These are phyloP conservation scores for Limnothrissa miodon DNA, from an alignment of 2,113 vertebrate species.

Conservation along the genomic window DNA sequence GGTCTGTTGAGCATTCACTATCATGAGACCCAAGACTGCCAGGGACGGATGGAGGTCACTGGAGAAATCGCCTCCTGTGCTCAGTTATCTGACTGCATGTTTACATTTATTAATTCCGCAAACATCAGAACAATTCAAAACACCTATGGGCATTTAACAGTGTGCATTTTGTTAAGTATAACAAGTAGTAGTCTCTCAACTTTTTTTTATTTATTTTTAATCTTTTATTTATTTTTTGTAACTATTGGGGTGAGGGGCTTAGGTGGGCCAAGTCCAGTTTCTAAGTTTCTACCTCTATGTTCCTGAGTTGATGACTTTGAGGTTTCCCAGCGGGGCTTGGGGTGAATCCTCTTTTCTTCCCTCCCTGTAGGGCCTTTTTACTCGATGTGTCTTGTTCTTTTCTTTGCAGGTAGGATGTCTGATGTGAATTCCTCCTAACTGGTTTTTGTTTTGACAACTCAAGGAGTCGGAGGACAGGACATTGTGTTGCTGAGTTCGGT, in stretches of 20 bases:
- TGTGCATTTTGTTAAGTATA: no score
- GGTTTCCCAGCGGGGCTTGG: neutral
- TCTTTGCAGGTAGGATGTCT: constrained; percentile 41
- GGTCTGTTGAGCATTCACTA: neutral
- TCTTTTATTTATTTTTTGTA: no score
- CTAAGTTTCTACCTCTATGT: no score
- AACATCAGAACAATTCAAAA: neutral
- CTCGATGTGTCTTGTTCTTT: constrained; percentile 4
- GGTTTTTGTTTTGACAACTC: constrained; percentile 6
- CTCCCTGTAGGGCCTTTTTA: neutral
- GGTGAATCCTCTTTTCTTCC: neutral
- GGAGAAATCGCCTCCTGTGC: neutral
- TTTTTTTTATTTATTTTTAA: no score
- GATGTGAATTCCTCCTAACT: constrained; percentile 39
- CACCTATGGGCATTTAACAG: neutral
- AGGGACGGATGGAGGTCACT: neutral
- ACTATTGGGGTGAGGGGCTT: no score
- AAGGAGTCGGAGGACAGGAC: neutral
- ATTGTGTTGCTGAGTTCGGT: constrained; percentile 26
- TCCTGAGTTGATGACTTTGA: neutral
- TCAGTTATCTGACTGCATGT: neutral
- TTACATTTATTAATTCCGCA: neutral
- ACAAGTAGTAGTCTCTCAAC: no score
- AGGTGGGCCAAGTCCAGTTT: no score
- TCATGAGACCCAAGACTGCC: neutral